Conservation (phyloP, 1,140 invertebrate genomes). For the Marisa cornuarietis region DNA sequence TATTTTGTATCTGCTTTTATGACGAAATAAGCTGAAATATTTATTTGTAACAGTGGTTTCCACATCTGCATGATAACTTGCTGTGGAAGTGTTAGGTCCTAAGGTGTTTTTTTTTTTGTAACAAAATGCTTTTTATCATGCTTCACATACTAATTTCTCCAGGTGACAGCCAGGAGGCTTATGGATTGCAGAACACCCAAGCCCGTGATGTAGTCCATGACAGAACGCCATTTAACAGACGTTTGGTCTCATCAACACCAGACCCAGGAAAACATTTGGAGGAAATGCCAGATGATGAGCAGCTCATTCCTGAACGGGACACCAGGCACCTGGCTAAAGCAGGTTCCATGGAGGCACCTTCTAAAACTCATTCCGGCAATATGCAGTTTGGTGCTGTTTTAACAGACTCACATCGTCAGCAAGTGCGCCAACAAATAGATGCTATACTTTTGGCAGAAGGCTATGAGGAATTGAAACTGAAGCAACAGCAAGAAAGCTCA, state of each 20-base stretch:
- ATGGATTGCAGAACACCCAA: too few species aligned
- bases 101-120: too few species aligned
- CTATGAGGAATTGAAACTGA: not conserved
- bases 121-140: too few species aligned
- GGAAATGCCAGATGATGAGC: constrained; percentile 6
- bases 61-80: too few species aligned
- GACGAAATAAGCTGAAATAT: too few species aligned
- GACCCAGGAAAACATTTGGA: constrained; percentile 39
- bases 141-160: too few species aligned
- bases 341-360: not conserved
- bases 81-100: too few species aligned
- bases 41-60: too few species aligned
- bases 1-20: too few species aligned
- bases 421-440: constrained; percentile 12
- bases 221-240: constrained; percentile 42
- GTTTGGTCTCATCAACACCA: constrained; percentile 49
- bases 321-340: not conserved
- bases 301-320: constrained; percentile 25
- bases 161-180: too few species aligned
- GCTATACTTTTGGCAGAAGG: constrained; percentile 9
- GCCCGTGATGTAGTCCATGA: not conserved
- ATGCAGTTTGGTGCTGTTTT: not conserved
- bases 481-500: constrained; percentile 1
- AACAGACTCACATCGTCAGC: constrained; percentile 8
- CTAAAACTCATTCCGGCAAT: not conserved